Conservation (phyloP, 2,797 vertebrate species). For the Tolypeutes matacus region DNA sequence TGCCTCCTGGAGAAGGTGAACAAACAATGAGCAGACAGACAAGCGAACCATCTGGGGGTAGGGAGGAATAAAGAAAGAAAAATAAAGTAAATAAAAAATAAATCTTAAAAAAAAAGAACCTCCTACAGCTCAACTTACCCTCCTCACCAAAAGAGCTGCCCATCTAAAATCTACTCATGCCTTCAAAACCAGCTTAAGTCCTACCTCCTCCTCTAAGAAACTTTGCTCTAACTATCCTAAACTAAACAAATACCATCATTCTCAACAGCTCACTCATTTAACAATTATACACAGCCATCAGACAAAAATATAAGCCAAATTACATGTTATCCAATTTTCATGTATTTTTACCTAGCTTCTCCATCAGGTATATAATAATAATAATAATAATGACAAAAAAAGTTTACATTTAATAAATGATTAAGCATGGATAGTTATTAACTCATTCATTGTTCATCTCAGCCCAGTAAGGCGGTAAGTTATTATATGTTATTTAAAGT, state of each 20-base stretch:
- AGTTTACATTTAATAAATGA: conserved; percentile 57
- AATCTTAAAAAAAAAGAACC: no score
- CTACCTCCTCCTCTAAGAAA: conserved; percentile 10
- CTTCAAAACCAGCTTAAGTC: conserved; percentile 31
- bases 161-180: neutral
- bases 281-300: conserved; percentile 56
- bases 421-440: conserved; percentile 30
- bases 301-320: conserved; percentile 68
- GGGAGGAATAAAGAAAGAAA: no score
- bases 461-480: neutral
- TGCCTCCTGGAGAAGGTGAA: no score
- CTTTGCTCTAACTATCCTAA: neutral
- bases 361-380: conserved; percentile 33
- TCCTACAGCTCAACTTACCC: neutral
- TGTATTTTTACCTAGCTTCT: conserved; percentile 55
- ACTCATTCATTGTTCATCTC: conserved; percentile 29
- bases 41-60: no score
- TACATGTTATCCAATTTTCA: conserved; percentile 62
- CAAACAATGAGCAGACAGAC: no score
- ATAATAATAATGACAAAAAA: neutral
- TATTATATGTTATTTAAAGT: conserved; percentile 34
- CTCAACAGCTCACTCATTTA: conserved; percentile 41
- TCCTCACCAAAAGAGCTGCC: conserved; percentile 6
- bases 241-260: conserved; percentile 55
- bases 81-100: no score